Evolutionary conservation across 2,113 vertebrate genomes (phyloP), one percentile per base, ranked within the genome.

Genomic region (Arenaria interpres): DNA sequence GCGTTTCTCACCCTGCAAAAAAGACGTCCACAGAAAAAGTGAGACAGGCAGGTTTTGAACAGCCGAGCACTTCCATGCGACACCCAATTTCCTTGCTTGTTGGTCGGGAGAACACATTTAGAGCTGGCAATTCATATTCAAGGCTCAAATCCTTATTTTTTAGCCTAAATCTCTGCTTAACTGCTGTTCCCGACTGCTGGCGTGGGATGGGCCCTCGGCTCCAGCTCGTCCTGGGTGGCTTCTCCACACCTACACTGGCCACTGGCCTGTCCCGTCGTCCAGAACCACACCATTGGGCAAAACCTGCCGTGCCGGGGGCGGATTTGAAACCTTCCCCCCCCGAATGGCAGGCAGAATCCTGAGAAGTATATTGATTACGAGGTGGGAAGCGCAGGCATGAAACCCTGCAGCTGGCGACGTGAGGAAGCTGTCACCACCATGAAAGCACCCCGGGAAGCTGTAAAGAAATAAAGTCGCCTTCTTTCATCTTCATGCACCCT

Each of bases 191-290:
- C 48, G 32, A 18, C 7, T 50, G n/a, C 46, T 62, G 63, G 4
- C 2, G 0, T 41, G 24, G 43, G 33, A 18, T 13, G 16, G 21
- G 5, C 21, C 53, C 45, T 24, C 25, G 28, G 20, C 39, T 79
- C 46, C 46, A 30, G 46, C 37, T 45, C 22, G 7, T 14, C 17
- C 16, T 2, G 2, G 5, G 6, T 19, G 35, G 30, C 24, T 57
- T 60, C 41, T 7, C 24, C 28, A 5, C 0, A 0, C 33, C 39
- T 24, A 4, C 12, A 1, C 9, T 12, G 51, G 5, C 10, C 53
- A 12, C 64, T 59, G 23, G n/a, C 14, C 30, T 4, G 0, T 46
- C 56, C 45, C 4, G 2, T 14, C 4, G 4, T 14, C 22, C 50
- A n/a, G 85, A 41, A 22, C 19, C 6, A 2, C 2, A 3, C 45